These are phyloP conservation scores for Vidua macroura DNA, from an alignment of 2,113 vertebrate species.

Conservation along the genomic window DNA sequence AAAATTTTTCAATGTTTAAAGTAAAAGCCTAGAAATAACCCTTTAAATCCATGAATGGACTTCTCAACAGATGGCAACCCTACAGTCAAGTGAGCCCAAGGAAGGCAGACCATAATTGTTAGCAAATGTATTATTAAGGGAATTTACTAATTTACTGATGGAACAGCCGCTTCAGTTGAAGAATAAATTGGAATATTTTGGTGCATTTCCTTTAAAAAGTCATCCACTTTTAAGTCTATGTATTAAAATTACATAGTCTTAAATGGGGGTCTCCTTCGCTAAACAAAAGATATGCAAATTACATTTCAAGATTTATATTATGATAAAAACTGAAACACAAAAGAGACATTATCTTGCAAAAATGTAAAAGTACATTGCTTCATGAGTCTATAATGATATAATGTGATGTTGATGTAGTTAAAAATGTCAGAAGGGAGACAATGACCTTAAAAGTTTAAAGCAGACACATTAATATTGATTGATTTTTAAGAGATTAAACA, in stretches of 20 bases:
- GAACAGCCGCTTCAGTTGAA: constrained; percentile 55
- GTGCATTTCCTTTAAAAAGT: constrained; percentile 67
- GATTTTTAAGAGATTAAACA: constrained; percentile 70
- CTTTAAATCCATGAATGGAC: constrained; percentile 45
- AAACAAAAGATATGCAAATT: constrained; percentile 84
- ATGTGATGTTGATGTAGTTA: constrained; percentile 79
- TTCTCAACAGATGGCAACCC: constrained; percentile 23
- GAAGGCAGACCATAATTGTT: constrained; percentile 46
- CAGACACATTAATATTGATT: constrained; percentile 77
- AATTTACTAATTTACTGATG: constrained; percentile 70
- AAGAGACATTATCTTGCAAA: constrained; percentile 78
- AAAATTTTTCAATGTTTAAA: not conserved
- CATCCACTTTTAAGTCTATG: constrained; percentile 63
- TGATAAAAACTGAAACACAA: constrained; percentile 79
- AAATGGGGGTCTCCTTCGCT: constrained; percentile 74
- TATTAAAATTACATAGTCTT: constrained; percentile 76
- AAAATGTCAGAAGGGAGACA: constrained; percentile 79
- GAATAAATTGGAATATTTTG: constrained; percentile 81
- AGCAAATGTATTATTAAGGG: constrained; percentile 68
- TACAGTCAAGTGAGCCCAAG: constrained; percentile 30
- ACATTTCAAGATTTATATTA: constrained; percentile 80
- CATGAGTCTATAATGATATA: constrained; percentile 77
- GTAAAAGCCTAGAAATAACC: not conserved
- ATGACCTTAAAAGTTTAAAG: constrained; percentile 81
- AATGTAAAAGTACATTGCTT: constrained; percentile 76